A percentile compares a stretch with the other conserved stretches of the same genome.
phyloP scores from a whole-genome alignment of 2,113 vertebrate genomes.

The Bostrychus sinensis region DNA sequence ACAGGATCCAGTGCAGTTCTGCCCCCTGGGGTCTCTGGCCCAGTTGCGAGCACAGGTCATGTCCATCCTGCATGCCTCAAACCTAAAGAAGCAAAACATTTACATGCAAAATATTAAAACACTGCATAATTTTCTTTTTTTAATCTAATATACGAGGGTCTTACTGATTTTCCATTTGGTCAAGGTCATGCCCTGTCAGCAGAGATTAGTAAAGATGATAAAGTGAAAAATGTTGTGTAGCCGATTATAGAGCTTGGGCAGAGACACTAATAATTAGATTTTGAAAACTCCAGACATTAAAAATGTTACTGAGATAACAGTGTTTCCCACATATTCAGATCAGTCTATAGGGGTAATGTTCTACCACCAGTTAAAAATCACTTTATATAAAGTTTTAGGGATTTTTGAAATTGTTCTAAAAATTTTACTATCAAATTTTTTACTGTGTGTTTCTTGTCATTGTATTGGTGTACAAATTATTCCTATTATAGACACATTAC shows the following conservation, averaged over 20 bases:
- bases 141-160: not conserved
- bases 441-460: too few species aligned
- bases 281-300: not conserved
- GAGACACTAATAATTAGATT: not conserved
- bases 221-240: not conserved
- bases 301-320: too few species aligned
- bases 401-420: too few species aligned
- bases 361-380: not conserved
- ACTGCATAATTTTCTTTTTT: not conserved
- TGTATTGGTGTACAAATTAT: too few species aligned
- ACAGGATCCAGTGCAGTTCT: conserved; percentile 79
- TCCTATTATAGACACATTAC: too few species aligned
- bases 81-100: conserved; percentile 68
- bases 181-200: not conserved
- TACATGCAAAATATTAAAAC: not conserved
- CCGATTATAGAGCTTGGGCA: not conserved
- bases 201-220: not conserved
- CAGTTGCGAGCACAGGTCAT: conserved; percentile 81
- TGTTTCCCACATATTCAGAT: too few species aligned
- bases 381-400: too few species aligned
- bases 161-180: not conserved
- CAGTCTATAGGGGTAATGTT: too few species aligned
- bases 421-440: too few species aligned
- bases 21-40: conserved; percentile 74
- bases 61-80: conserved; percentile 81